phyloP scores from a whole-genome alignment of 2,888 invertebrate genomes.

The Rotaria magnacalcarata region DNA sequence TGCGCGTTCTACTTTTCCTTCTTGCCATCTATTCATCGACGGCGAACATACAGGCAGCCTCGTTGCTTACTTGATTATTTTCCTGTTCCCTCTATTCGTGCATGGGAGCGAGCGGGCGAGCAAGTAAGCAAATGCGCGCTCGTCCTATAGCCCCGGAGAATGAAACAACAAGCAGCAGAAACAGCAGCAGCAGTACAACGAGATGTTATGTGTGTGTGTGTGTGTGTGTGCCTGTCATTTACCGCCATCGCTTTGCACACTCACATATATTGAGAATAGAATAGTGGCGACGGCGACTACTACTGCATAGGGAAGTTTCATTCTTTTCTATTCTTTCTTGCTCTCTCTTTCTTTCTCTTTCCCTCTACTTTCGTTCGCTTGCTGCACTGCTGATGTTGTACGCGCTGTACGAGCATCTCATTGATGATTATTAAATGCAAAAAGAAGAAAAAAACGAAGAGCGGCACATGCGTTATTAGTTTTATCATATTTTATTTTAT shows the following conservation, averaged over 20 bases:
- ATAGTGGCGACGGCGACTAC: slow-evolving; percentile 22
- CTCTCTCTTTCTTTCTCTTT: neutral
- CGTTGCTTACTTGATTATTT: slow-evolving; percentile 17
- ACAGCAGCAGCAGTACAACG: slow-evolving; percentile 16
- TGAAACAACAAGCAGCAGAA: slow-evolving; percentile 29
- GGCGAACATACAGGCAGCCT: neutral
- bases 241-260: slow-evolving; percentile 28
- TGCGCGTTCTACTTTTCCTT: slow-evolving; percentile 29
- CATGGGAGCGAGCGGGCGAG: neutral
- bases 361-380: neutral
- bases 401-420: slow-evolving; percentile 2
- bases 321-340: neutral
- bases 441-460: neutral
- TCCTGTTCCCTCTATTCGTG: slow-evolving; percentile 25
- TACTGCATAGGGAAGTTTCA: neutral
- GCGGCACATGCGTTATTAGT: neutral
- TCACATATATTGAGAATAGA: slow-evolving; percentile 22
- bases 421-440: slow-evolving; percentile 20
- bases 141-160: slow-evolving; percentile 17
- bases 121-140: neutral
- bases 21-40: slow-evolving; percentile 7
- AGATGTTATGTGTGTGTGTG: slow-evolving; percentile 12
- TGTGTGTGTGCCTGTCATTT: slow-evolving; percentile 22
- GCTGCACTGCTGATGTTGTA: neutral
- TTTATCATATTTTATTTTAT: neutral